These are phyloP conservation scores for Astatoreochromis straeleni DNA, from an alignment of 2,113 vertebrate genomes.

Conservation along the genomic window DNA sequence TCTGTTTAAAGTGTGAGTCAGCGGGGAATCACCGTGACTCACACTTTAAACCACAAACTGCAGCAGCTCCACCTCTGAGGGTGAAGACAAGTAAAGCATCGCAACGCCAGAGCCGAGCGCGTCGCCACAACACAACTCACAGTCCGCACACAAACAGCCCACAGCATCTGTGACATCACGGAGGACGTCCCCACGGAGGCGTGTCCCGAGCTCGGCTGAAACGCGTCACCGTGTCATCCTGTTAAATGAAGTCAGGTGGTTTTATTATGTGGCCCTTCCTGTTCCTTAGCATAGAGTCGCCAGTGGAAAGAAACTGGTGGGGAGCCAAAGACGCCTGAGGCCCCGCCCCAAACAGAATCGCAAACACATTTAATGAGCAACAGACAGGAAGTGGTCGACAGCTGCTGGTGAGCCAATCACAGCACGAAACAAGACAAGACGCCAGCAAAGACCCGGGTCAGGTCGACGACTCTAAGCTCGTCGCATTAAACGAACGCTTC, in stretches of 20 bases:
- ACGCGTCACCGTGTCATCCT: neutral
- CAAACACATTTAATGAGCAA: neutral
- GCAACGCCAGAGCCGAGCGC: neutral
- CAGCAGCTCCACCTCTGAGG: neutral
- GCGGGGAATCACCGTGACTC: neutral
- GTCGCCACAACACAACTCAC: neutral
- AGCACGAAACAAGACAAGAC: neutral
- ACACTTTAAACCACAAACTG: neutral
- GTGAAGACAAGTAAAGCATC: neutral
- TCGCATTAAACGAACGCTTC: neutral
- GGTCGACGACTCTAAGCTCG: neutral
- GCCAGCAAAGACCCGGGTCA: neutral
- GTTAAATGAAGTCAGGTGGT: neutral
- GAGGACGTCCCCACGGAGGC: neutral
- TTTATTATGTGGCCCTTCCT: neutral
- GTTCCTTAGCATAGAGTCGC: neutral
- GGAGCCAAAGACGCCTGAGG: neutral
- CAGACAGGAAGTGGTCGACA: neutral
- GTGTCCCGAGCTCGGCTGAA: neutral
- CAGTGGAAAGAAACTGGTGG: neutral
- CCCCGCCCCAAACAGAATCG: neutral
- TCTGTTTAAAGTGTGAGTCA: neutral
- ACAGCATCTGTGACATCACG: neutral
- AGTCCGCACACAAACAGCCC: neutral
- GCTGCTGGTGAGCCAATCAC: neutral